Evolutionary conservation across 1,140 invertebrate species (phyloP), one percentile per base, ranked within the genome.

Genomic region (Leptinotarsa texana): DNA sequence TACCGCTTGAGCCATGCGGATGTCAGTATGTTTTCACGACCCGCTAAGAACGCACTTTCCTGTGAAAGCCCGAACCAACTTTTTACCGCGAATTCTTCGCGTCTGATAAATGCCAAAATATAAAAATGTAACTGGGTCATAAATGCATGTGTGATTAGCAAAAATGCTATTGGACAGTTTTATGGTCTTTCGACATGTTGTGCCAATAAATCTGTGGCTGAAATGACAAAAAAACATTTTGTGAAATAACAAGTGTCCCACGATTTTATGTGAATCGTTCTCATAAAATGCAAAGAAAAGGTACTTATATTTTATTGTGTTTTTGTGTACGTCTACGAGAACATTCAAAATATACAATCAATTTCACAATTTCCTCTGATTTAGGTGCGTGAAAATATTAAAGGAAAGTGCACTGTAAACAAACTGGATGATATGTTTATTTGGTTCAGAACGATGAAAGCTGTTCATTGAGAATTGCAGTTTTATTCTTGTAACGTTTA

Each of bases 1-100:
- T 27, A 47, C 24, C 15, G 24, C 33, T 21, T 49, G 51, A 42
- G 42, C 69, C 69, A 71, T 62, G 69, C 22, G 49, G 69, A 61
- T 62, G 74, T 70, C 74, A 75, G 74, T 75, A 69, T 72, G 74
- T 75, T 75, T 73, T 68, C 74, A 75, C 71, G 57, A 62, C 51
- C 74, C 63, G 74, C 62, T 21, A 75, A 72, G 70, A 51, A 22
- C 67, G 47, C 66, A 72, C 74, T 57, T 57, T 57, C 51, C 51
- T 57, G 51, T 18, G 51, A 57, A 57, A 17, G 51, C 51, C 17
- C n/a, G 51, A 57, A 8, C 51, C n/a, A 57, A 57, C 6, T 57
- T 57, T 57, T 57, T 17, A 57, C n/a, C 51, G 51, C 51, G 51
- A 57, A 57, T 57, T 17, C 51, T 17, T 57, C 51, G 51, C 15